A percentile compares a stretch with the other conserved stretches of the same genome.
These are phyloP conservation scores for Sitta europaea DNA, from an alignment of 2,113 vertebrate genomes.

Conservation along the genomic window DNA sequence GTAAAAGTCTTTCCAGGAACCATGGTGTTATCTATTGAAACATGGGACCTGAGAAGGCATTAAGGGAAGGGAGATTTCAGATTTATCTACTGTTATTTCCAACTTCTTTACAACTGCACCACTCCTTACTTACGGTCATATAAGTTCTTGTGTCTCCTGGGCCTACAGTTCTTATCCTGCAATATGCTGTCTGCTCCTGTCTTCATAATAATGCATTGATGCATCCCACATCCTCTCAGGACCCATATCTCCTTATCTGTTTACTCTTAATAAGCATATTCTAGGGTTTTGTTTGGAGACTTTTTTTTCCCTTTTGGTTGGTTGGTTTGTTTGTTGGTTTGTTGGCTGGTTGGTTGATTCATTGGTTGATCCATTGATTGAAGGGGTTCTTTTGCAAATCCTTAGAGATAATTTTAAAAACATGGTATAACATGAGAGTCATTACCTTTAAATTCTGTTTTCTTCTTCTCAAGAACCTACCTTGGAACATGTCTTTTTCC, in stretches of 20 bases:
- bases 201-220: background rate
- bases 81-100: background rate
- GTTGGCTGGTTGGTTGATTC: background rate
- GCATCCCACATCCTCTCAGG: background rate
- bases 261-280: background rate
- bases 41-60: background rate
- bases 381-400: background rate
- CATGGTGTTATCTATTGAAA: background rate
- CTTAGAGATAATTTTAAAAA: background rate
- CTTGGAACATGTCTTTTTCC: background rate
- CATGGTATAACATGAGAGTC: background rate
- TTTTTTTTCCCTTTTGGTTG: background rate
- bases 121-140: background rate
- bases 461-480: background rate
- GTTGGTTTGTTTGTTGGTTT: too few species aligned
- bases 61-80: background rate
- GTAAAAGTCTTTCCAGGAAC: background rate
- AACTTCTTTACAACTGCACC: background rate
- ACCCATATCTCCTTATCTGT: fast-evolving
- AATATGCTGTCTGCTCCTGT: background rate
- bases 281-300: background rate
- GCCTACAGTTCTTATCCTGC: background rate
- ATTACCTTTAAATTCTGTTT: background rate
- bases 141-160: fast-evolving
- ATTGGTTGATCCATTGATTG: background rate